Conservation (phyloP, 2,888 invertebrate genomes). For the Hecatera dysodea region DNA sequence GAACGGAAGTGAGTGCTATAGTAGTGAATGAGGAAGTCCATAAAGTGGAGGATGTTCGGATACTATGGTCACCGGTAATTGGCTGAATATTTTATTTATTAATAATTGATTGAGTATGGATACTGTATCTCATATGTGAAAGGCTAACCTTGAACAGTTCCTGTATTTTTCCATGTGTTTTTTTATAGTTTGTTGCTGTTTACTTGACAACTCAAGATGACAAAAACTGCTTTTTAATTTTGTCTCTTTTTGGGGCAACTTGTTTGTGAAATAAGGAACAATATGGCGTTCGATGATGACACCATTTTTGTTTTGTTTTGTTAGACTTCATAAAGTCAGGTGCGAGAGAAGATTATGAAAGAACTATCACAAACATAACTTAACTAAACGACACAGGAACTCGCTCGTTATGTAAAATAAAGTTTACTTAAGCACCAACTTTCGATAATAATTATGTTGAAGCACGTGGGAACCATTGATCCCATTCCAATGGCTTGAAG, state of each 20-base stretch:
- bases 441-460: constrained; percentile 46
- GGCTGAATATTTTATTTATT: constrained; percentile 46
- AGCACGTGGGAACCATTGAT: constrained; percentile 55
- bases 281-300: background rate
- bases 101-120: constrained; percentile 17
- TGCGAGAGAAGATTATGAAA: background rate
- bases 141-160: constrained; percentile 20
- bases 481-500: constrained; percentile 49
- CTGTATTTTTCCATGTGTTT: background rate
- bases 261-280: background rate
- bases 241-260: background rate
- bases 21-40: constrained; percentile 64
- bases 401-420: constrained; percentile 52
- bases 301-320: background rate
- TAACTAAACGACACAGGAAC: constrained; percentile 29
- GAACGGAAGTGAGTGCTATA: constrained; percentile 61
- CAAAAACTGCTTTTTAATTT: background rate
- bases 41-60: constrained; percentile 59
- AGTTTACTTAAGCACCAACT: constrained; percentile 40
- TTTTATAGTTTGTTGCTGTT: background rate
- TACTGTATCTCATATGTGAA: background rate
- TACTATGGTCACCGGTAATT: constrained; percentile 52
- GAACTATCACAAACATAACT: constrained; percentile 19
- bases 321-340: background rate
- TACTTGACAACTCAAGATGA: background rate